These are phyloP conservation scores for Daubentonia madagascariensis DNA, from an alignment of 2,113 vertebrate genomes.

Conservation along the genomic window DNA sequence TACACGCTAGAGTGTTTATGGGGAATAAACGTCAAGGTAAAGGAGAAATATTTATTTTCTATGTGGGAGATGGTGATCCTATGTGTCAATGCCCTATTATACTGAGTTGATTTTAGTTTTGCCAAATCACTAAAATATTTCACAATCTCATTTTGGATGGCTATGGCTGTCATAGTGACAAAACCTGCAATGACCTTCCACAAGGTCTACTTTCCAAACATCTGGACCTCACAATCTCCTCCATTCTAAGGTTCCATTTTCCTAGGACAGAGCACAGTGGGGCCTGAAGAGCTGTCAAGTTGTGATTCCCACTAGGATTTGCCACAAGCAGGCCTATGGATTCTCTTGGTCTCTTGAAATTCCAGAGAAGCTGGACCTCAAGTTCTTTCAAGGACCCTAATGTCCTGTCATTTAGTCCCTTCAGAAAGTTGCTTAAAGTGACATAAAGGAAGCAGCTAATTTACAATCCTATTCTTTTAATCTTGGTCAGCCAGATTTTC, in stretches of 20 bases:
- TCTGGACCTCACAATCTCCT: background rate
- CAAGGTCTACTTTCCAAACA: slow-evolving; percentile 15
- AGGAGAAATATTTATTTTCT: slow-evolving; percentile 55
- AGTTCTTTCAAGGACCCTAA: slow-evolving; percentile 30
- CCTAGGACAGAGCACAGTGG: background rate
- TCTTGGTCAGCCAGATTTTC: slow-evolving; percentile 82
- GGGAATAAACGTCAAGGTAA: slow-evolving; percentile 72
- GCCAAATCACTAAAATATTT: slow-evolving; percentile 45
- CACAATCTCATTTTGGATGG: slow-evolving; percentile 39
- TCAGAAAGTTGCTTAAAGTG: slow-evolving; percentile 66
- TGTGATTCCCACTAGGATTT: slow-evolving; percentile 4
- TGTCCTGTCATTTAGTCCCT: slow-evolving; percentile 41
- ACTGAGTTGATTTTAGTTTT: background rate
- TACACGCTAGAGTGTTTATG: slow-evolving; percentile 48
- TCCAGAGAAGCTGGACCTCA: background rate
- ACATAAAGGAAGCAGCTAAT: slow-evolving; percentile 73
- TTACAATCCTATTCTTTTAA: slow-evolving; percentile 81
- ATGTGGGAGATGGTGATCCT: slow-evolving; percentile 41
- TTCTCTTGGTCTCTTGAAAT: background rate
- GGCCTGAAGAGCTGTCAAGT: background rate
- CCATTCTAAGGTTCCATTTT: background rate
- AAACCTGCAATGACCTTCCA: background rate
- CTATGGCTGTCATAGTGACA: background rate
- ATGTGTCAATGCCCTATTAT: background rate
- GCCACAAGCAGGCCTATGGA: background rate